Conservation (phyloP, 1,140 invertebrate genomes). For the Lutraria rhynchaena region DNA sequence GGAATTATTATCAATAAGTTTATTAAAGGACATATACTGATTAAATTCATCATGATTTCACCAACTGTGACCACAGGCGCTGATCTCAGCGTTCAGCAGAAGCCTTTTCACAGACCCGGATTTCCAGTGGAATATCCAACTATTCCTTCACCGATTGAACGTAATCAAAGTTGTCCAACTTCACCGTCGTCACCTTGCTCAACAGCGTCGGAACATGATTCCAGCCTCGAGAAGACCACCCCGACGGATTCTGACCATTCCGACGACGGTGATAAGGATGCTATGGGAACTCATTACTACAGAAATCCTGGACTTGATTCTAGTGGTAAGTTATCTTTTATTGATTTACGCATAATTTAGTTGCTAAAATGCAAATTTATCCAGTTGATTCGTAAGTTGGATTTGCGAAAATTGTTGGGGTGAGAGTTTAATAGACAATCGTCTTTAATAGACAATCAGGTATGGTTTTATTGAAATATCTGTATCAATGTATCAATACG, state of each 20-base stretch:
- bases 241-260: conserved; percentile 46
- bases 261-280: conserved; percentile 32
- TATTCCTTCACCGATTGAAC: conserved; percentile 49
- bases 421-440: too few species aligned
- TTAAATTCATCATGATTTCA: conserved; percentile 39
- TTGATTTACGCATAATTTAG: too few species aligned
- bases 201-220: conserved; percentile 39
- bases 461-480: too few species aligned
- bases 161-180: conserved; percentile 50
- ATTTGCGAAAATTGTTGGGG: too few species aligned
- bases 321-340: conserved; percentile 1
- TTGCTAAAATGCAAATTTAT: too few species aligned
- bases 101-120: conserved; percentile 48
- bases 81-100: conserved; percentile 20
- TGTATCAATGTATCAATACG: too few species aligned
- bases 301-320: conserved; percentile 14
- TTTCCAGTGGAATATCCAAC: conserved; percentile 53
- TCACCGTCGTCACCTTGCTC: conserved; percentile 51
- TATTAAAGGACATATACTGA: background rate
- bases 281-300: conserved; percentile 26
- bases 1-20: background rate
- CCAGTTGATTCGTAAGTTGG: too few species aligned
- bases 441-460: too few species aligned
- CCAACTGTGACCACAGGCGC: conserved; percentile 12
- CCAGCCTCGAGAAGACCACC: conserved; percentile 34